Base-by-base conservation (phyloP, 1,140 invertebrate species). In the Tigriopus japonicus region DNA sequence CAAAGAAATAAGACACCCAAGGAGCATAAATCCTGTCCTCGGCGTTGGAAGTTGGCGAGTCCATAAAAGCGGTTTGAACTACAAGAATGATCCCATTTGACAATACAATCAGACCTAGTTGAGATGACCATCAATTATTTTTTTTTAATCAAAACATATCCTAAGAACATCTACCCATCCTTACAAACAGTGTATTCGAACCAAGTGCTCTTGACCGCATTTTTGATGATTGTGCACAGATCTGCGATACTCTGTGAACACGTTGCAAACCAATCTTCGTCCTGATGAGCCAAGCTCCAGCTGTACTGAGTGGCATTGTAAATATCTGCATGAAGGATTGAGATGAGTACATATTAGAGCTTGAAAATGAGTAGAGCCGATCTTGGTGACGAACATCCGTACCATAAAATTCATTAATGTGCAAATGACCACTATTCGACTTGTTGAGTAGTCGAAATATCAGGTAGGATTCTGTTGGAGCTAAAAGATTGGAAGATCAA, bases 1-100 rank as follows among this genome's bases (percentile, higher is more conserved):
- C 75, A 68, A 86, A 85, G 1, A 84, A 67, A 68, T 80, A 76
- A 42, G 83, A 80, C 67, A 86, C 83, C 83, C 83, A 86, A 49
- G 79, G 80, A 7, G 79, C 81, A 65, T 80, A 79, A 55, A 84
- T 41, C 7, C 23, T 35, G 28, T 35, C 28, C 28, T 35, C 28
- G 28, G 28, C 28, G 28, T 35, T 65, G 54, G 14, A 64, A 51
- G 6, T 80, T 62, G 66, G 56, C 71, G 70, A 17, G 71, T 67
- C 76, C 15, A 64, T 56, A n/a, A 64, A 35, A 6, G 64, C 64
- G 13, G 79, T 68, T 64, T 82, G 72, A 42, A 79, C 68, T 62
- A 82, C 70, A 80, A 86, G 82, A 0, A 80, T 75, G 35, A 84
- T 66, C 12, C 80, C 82, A 69, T 85, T 85, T 6, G 75, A 74